A percentile compares a stretch with the other conserved stretches of the same genome.
Evolutionary conservation across 1,140 invertebrate species (phyloP).

Genomic region (Nephila pilipes): DNA sequence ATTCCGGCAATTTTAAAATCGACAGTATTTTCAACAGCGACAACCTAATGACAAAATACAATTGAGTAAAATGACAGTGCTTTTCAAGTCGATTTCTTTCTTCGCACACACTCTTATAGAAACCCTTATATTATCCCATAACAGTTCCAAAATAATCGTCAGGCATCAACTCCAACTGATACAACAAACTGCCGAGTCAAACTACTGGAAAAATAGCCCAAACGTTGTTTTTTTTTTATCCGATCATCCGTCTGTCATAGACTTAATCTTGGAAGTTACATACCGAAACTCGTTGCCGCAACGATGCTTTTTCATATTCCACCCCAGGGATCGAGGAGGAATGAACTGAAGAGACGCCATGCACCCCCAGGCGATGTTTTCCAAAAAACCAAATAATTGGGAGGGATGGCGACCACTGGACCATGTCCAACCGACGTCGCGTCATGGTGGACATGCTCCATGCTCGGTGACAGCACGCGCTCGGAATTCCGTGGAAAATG

Average conservation of each 20-base stretch:
- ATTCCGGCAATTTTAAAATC: too few relatives aligned
- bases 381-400: not conserved
- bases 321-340: not conserved
- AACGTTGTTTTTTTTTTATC: not conserved
- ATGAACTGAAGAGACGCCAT: not conserved
- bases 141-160: not conserved
- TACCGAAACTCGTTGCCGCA: not conserved
- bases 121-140: not conserved
- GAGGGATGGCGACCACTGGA: constrained; percentile 14
- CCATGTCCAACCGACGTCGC: not conserved
- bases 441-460: constrained; percentile 1
- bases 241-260: not conserved
- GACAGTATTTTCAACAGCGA: too few relatives aligned
- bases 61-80: not conserved
- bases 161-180: not conserved
- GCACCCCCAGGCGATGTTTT: not conserved
- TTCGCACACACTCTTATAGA: not conserved
- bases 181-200: not conserved
- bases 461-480: not conserved
- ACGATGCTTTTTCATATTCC: not conserved
- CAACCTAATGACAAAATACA: too few relatives aligned
- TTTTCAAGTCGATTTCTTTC: not conserved
- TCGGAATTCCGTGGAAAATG: not conserved
- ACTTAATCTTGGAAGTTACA: not conserved
- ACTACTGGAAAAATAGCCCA: not conserved